phyloP scores from a whole-genome alignment of 1,140 invertebrate species.

The Drosophila bipectinata region DNA sequence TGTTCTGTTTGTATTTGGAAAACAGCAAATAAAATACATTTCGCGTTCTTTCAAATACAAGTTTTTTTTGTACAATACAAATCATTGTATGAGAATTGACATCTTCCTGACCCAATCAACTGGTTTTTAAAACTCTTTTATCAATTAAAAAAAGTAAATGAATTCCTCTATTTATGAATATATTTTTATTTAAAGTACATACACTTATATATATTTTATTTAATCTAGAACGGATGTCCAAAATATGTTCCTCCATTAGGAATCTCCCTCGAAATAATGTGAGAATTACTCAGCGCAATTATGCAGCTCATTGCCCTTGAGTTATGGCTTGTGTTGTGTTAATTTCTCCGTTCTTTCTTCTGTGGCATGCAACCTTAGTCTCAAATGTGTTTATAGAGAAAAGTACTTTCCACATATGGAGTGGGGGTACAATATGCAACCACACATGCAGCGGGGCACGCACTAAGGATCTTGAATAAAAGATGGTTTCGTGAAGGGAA shows the following conservation, averaged over 20 bases:
- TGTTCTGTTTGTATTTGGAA: no score
- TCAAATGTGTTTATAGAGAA: background rate
- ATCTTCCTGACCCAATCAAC: no score
- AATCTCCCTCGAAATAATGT: conserved; percentile 65
- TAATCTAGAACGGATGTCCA: conserved; percentile 48
- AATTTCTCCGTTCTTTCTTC: conserved; percentile 35
- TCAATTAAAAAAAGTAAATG: no score
- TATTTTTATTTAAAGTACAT: background rate
- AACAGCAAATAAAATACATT: no score
- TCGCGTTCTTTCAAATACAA: no score
- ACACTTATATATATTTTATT: conserved; percentile 18
- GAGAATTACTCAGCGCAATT: conserved; percentile 82
- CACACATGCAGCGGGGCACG: conserved; percentile 64
- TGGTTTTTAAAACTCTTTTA: no score
- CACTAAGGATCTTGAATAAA: conserved; percentile 26
- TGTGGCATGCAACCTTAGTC: conserved; percentile 45
- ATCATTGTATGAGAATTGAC: no score
- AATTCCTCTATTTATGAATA: no score
- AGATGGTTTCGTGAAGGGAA: conserved; percentile 34
- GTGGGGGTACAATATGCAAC: conserved; percentile 65
- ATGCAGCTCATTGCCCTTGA: conserved; percentile 81
- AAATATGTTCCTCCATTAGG: conserved; percentile 47
- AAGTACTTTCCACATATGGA: conserved; percentile 23
- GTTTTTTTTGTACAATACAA: no score
- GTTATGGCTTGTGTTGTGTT: conserved; percentile 59